Percentiles rank a stretch among this genome's conserved stretches.
Conservation (phyloP, 1,140 invertebrate genomes). For the Anastatus disparis region DNA sequence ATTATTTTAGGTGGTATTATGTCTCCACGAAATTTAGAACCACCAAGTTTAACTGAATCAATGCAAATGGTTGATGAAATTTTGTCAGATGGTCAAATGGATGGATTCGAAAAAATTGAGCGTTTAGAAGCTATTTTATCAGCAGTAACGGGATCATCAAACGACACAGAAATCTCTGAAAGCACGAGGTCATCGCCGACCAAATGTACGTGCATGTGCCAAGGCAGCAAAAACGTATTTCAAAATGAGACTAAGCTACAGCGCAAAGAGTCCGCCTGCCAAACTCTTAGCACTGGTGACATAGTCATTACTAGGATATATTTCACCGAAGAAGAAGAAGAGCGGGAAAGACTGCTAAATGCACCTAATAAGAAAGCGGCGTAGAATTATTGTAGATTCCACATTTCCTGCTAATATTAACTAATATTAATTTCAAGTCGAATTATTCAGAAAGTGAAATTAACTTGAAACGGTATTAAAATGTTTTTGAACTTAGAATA, state of each 20-base stretch:
- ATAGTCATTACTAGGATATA: conserved; percentile 92
- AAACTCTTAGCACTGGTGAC: conserved; percentile 92
- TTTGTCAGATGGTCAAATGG: conserved; percentile 83
- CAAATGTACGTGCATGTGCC: conserved; percentile 69
- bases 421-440: neutral
- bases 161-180: conserved; percentile 60
- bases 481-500: too few relatives aligned
- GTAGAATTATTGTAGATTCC: neutral
- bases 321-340: conserved; percentile 74
- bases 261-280: conserved; percentile 71
- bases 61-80: conserved; percentile 91
- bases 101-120: conserved; percentile 87
- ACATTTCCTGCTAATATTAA: neutral
- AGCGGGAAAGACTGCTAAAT: conserved; percentile 59
- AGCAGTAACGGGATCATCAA: conserved; percentile 74
- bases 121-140: conserved; percentile 85
- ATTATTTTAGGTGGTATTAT: conserved; percentile 66
- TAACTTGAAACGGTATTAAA: too few relatives aligned
- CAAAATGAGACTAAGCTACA: conserved; percentile 42
- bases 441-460: conserved; percentile 5
- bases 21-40: conserved; percentile 79
- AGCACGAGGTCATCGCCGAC: conserved; percentile 48
- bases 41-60: conserved; percentile 89
- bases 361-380: conserved; percentile 56
- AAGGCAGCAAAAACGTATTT: conserved; percentile 41